phyloP scores from a whole-genome alignment of 2,888 invertebrate species.

The Scaptomyza cyrtandrae region DNA sequence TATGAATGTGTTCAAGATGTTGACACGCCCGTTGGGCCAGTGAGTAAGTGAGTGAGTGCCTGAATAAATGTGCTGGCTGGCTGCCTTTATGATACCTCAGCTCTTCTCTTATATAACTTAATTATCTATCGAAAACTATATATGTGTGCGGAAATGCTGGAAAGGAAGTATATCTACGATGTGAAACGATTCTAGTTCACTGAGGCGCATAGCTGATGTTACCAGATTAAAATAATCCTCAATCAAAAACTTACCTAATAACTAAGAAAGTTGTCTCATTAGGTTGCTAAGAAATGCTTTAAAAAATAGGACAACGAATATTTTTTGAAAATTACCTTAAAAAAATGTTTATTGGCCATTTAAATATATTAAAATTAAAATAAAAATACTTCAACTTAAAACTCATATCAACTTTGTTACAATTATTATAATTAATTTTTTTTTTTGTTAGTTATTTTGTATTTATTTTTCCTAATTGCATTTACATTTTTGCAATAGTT shows the following conservation, averaged over 20 bases:
- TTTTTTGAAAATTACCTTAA: no score
- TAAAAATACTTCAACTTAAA: background rate
- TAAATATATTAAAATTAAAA: background rate
- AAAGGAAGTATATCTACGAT: conserved; percentile 35
- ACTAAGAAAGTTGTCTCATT: background rate
- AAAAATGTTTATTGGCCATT: background rate
- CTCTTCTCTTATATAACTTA: conserved; percentile 53
- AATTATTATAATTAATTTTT: conserved; percentile 15
- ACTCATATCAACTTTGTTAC: conserved; percentile 1
- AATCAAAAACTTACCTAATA: background rate
- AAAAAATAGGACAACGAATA: no score
- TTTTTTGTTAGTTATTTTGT: background rate
- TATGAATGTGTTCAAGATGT: conserved; percentile 24
- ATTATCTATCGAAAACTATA: conserved; percentile 58
- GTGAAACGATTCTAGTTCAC: conserved; percentile 35
- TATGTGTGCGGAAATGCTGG: conserved; percentile 44
- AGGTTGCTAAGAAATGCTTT: no score
- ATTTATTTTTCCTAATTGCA: conserved; percentile 45
- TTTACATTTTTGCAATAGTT: conserved; percentile 54
- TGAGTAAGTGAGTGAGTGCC: conserved; percentile 14
- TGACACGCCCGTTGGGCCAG: conserved; percentile 59
- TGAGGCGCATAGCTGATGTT: conserved; percentile 27
- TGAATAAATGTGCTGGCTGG: conserved; percentile 37
- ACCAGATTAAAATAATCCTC: conserved; percentile 4
- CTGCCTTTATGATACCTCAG: conserved; percentile 49